Percentiles rank a stretch among this genome's conserved stretches.
Evolutionary conservation across 2,888 invertebrate genomes (phyloP).

Genomic region (Ditula angustiorana): DNA sequence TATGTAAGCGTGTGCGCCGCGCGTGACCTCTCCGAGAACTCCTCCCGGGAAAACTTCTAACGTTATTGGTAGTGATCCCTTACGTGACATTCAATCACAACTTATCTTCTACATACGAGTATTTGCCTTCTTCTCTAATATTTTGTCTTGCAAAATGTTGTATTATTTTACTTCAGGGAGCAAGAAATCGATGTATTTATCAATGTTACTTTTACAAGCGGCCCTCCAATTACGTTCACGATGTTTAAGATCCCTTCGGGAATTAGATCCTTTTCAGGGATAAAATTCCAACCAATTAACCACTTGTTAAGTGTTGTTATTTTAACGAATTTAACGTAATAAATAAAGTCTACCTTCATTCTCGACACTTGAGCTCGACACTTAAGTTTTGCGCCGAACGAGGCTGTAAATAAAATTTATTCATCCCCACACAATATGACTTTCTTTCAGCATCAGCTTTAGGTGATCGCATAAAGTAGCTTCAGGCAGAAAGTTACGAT

Average conservation of each 20-base stretch:
- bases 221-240: constrained; percentile 10
- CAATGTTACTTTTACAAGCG: not conserved
- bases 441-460: constrained; percentile 16
- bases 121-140: constrained; percentile 14
- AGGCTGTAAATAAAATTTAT: constrained; percentile 6
- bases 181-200: not conserved
- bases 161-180: not conserved
- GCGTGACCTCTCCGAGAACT: constrained; percentile 42
- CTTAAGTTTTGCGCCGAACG: not conserved
- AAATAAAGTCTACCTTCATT: not conserved
- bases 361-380: not conserved
- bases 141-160: constrained; percentile 7
- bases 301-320: not conserved
- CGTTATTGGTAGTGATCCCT: constrained; percentile 56
- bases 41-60: constrained; percentile 47
- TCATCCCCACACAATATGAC: not conserved
- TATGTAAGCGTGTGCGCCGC: not conserved
- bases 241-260: constrained; percentile 13
- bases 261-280: not conserved
- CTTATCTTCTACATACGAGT: constrained; percentile 41
- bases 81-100: constrained; percentile 57
- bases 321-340: not conserved
- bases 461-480: constrained; percentile 54
- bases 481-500: constrained; percentile 52
- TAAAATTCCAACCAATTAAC: not conserved